phyloP scores from a whole-genome alignment of 2,888 invertebrate genomes.

The Polyploca ridens region DNA sequence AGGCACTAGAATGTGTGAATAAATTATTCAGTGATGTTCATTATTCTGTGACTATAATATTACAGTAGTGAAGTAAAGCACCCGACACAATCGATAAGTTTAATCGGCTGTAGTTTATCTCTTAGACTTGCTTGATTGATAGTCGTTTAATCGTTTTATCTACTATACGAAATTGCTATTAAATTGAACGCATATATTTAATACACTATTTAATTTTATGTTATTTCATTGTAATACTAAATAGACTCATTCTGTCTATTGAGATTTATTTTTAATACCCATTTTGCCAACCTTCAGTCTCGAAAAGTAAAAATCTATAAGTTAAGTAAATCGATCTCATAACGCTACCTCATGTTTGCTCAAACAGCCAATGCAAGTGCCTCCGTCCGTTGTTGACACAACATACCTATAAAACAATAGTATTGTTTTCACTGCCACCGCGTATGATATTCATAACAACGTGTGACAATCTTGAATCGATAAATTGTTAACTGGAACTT shows the following conservation, averaged over 20 bases:
- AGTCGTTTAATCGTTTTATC: background rate
- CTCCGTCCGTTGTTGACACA: conserved; percentile 61
- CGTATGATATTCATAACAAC: conserved; percentile 63
- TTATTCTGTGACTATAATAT: background rate
- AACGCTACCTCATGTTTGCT: conserved; percentile 49
- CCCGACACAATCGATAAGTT: background rate
- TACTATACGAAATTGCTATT: background rate
- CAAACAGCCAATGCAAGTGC: conserved; percentile 41
- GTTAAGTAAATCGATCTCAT: conserved; percentile 33
- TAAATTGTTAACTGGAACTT: conserved; percentile 58
- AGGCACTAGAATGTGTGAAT: no score
- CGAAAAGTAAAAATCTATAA: conserved; percentile 27
- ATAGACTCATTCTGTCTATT: no score
- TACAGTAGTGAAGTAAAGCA: background rate
- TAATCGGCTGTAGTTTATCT: background rate
- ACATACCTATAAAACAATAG: conserved; percentile 56
- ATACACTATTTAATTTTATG: no score
- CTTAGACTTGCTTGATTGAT: background rate
- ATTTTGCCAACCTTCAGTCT: background rate
- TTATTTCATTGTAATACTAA: no score
- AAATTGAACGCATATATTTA: no score
- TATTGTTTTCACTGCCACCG: conserved; percentile 61
- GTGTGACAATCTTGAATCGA: conserved; percentile 41
- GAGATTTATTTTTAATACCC: background rate
- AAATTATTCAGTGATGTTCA: background rate